phyloP scores from a whole-genome alignment of 2,113 vertebrate genomes.

The Chiloscyllium plagiosum region DNA sequence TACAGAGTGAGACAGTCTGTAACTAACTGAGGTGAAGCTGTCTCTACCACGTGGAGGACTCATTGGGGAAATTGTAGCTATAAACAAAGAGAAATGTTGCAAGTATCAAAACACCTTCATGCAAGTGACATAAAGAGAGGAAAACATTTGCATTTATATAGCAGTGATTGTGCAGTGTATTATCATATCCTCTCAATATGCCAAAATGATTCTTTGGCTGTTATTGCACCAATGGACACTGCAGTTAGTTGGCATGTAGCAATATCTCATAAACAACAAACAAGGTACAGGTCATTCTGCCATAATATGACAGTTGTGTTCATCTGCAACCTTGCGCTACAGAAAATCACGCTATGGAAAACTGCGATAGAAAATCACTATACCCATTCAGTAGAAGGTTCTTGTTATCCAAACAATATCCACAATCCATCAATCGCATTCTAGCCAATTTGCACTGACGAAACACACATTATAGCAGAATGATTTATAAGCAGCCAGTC shows the following conservation, averaged over 20 bases:
- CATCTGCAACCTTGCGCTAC: too few species aligned
- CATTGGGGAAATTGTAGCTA: neutral
- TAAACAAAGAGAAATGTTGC: neutral
- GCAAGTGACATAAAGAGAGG: neutral
- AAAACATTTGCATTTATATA: neutral
- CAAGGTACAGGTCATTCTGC: neutral
- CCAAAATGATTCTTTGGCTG: neutral
- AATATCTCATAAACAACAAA: neutral
- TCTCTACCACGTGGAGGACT: neutral
- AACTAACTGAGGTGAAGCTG: neutral
- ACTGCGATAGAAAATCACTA: too few species aligned
- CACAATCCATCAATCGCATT: too few species aligned
- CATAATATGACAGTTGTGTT: too few species aligned
- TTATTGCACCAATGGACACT: neutral
- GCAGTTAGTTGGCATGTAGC: neutral
- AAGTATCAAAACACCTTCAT: neutral
- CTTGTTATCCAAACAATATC: too few species aligned
- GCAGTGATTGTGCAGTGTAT: neutral
- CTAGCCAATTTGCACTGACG: too few species aligned
- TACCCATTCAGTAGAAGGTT: too few species aligned
- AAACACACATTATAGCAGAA: too few species aligned
- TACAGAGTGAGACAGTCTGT: neutral
- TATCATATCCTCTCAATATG: neutral
- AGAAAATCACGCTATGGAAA: too few species aligned
- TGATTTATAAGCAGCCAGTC: neutral